A percentile compares a stretch with the other conserved stretches of the same genome.
Conservation (phyloP, 2,113 vertebrate genomes). For the Calidris pugnax region DNA sequence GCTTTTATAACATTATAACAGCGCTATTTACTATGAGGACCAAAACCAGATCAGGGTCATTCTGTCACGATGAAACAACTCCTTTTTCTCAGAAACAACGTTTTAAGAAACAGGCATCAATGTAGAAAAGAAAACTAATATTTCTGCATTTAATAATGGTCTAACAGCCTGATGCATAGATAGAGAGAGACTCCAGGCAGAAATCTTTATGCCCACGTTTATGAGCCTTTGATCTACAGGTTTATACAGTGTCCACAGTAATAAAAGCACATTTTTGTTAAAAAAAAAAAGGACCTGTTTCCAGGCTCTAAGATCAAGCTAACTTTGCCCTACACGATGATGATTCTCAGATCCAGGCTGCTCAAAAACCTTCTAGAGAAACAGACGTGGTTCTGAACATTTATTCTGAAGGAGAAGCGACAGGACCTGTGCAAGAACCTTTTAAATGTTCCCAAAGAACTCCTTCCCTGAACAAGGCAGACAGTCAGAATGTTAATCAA, state of each 20-base stretch:
- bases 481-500: conserved; percentile 18
- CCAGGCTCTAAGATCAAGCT: not conserved
- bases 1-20: not conserved
- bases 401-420: not conserved
- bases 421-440: not conserved
- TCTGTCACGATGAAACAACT: not conserved
- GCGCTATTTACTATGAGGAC: not conserved
- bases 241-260: not conserved
- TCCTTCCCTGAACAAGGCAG: not conserved
- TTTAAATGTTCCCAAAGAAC: not conserved
- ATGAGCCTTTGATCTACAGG: not conserved
- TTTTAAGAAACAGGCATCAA: not conserved
- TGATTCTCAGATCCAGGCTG: not conserved
- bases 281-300: not conserved
- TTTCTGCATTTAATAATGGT: not conserved
- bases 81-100: not conserved
- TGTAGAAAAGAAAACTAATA: not conserved
- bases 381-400: not conserved
- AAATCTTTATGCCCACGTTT: not conserved
- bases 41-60: not conserved
- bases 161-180: not conserved
- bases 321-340: not conserved
- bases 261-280: not conserved
- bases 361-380: conserved; percentile 38
- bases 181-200: not conserved